Percentiles rank a stretch among this genome's conserved stretches.
phyloP scores from a whole-genome alignment of 2,797 vertebrate species.

The Austrolebias charrua region DNA sequence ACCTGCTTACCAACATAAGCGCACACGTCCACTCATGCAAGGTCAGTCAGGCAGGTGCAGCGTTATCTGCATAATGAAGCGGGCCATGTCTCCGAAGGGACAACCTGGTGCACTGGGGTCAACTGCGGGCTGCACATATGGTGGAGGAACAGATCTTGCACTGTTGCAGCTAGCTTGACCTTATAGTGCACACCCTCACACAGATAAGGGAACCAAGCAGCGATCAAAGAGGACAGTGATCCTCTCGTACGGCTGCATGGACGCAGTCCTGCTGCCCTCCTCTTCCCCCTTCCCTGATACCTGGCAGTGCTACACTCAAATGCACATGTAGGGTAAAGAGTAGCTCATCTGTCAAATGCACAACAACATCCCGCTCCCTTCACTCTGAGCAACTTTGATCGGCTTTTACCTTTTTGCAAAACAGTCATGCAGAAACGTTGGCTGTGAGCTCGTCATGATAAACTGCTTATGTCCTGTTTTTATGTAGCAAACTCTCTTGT shows the following conservation, averaged over 20 bases:
- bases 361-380: constrained; percentile 36
- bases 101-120: constrained; percentile 88
- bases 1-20: constrained; percentile 63
- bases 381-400: constrained; percentile 47
- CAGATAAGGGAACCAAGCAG: constrained; percentile 70
- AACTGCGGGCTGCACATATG: constrained; percentile 92
- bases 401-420: constrained; percentile 34
- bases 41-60: constrained; percentile 89
- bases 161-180: constrained; percentile 88
- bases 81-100: constrained; percentile 91
- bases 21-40: constrained; percentile 54
- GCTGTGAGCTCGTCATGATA: constrained; percentile 21
- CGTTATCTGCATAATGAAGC: constrained; percentile 96
- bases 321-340: constrained; percentile 54
- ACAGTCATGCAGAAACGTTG: constrained; percentile 23
- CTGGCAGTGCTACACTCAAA: constrained; percentile 57
- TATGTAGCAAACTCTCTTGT: constrained; percentile 10
- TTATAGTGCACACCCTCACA: constrained; percentile 83
- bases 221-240: constrained; percentile 69
- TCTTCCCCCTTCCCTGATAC: constrained; percentile 35
- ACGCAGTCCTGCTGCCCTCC: constrained; percentile 25
- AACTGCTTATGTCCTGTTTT: constrained; percentile 24
- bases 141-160: constrained; percentile 87
- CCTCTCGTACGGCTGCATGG: constrained; percentile 45
- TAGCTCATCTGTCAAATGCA: constrained; percentile 63